Evolutionary conservation across 1,140 invertebrate genomes (phyloP).

Genomic region (Drosophila rufa): DNA sequence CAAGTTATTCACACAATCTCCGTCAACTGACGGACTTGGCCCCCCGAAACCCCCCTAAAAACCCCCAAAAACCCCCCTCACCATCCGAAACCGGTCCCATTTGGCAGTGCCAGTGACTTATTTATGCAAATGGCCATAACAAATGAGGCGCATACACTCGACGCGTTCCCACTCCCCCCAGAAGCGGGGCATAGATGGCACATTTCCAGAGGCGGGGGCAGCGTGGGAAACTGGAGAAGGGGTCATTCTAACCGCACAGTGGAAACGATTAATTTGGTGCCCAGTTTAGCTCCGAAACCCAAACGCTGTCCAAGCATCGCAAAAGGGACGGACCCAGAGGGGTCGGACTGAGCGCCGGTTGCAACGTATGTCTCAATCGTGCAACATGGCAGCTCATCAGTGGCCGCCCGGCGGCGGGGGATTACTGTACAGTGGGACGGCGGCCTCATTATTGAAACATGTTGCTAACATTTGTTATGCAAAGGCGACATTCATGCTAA

Average conservation of each 20-base stretch:
- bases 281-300: conserved; percentile 29
- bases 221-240: conserved; percentile 5
- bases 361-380: conserved; percentile 73
- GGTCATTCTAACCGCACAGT: conserved; percentile 58
- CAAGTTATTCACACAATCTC: conserved; percentile 80
- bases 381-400: conserved; percentile 54
- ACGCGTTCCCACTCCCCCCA: conserved; percentile 7
- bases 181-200: background rate
- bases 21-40: conserved; percentile 23
- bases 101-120: conserved; percentile 76
- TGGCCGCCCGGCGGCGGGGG: conserved; percentile 17
- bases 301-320: conserved; percentile 45
- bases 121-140: conserved; percentile 82
- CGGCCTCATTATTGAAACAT: conserved; percentile 78
- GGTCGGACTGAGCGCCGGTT: conserved; percentile 2
- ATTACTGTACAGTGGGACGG: conserved; percentile 17
- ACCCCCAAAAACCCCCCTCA: background rate
- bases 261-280: conserved; percentile 80
- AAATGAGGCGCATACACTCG: conserved; percentile 75
- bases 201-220: conserved; percentile 1
- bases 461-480: conserved; percentile 79
- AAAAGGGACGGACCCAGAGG: conserved; percentile 31
- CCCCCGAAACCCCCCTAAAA: conserved; percentile 1
- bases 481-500: conserved; percentile 78
- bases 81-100: conserved; percentile 44